Evolutionary conservation across 92 coral and sea anemone species (phyloP).

Genomic region (Pocillopora grandis): DNA sequence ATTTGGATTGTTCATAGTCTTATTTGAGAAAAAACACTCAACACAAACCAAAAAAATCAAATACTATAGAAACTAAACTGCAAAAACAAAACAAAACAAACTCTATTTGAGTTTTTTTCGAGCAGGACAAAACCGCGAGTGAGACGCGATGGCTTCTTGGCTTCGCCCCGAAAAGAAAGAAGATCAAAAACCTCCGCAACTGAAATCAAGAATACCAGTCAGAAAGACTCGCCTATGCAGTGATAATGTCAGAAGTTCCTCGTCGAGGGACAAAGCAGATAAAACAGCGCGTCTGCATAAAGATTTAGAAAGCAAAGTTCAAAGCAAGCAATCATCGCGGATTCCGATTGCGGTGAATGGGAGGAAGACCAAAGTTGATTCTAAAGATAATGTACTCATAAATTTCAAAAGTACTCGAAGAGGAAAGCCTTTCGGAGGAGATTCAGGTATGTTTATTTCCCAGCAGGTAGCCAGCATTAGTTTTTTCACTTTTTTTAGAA

Average conservation of each 20-base stretch:
- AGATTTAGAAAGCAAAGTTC: not conserved
- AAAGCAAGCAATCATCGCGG: not conserved
- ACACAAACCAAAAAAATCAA: not conserved
- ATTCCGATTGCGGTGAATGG: slow-evolving; percentile 1
- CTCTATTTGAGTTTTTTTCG: no score
- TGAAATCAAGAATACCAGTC: slow-evolving; percentile 25
- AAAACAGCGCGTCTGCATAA: not conserved
- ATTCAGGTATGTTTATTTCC: slow-evolving; percentile 11
- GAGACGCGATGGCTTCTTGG: not conserved
- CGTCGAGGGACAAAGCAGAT: not conserved
- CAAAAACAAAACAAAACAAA: not conserved
- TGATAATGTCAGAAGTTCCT: slow-evolving; percentile 10
- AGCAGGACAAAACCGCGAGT: not conserved
- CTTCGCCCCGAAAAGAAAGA: not conserved
- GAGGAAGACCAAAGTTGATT: not conserved
- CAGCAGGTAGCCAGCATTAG: not conserved
- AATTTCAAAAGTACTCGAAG: not conserved
- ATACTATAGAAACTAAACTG: not conserved
- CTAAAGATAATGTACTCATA: not conserved
- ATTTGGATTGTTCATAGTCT: not conserved
- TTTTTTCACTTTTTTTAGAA: no score
- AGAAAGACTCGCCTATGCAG: slow-evolving; percentile 10
- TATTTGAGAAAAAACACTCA: not conserved
- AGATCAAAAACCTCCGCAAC: not conserved
- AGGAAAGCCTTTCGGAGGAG: not conserved